A percentile compares a stretch with the other conserved stretches of the same genome.
Conservation (phyloP, 92 coral and sea anemone species). For the Epizoanthus scotinus region DNA sequence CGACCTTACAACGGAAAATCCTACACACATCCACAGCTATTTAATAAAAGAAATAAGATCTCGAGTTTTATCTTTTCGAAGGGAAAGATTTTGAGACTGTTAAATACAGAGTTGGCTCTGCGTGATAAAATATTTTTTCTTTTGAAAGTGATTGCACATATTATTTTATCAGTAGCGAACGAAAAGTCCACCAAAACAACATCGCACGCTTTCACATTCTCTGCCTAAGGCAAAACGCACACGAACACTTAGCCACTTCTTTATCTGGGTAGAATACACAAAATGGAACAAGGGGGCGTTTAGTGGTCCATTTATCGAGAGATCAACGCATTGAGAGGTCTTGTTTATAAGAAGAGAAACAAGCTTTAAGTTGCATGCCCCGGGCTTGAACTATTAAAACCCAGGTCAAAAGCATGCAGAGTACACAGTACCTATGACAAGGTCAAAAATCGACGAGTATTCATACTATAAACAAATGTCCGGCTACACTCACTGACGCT, state of each 20-base stretch:
- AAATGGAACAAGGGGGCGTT: not conserved
- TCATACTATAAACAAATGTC: not conserved
- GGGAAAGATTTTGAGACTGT: no score
- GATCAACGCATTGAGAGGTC: not conserved
- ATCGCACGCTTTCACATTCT: not conserved
- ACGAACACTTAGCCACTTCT: not conserved
- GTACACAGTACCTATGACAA: not conserved
- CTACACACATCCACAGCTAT: not conserved
- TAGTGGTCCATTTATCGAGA: not conserved
- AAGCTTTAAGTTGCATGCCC: not conserved
- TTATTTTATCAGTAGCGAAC: no score
- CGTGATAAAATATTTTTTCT: no score
- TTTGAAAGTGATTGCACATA: no score
- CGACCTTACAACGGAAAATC: not conserved
- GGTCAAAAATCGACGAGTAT: conserved; percentile 4
- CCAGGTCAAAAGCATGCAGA: conserved; percentile 12
- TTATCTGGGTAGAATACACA: not conserved
- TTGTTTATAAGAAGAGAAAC: not conserved
- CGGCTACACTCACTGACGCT: no score
- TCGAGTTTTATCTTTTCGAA: no score
- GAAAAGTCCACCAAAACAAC: not conserved
- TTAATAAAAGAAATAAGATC: not conserved
- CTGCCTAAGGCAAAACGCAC: not conserved
- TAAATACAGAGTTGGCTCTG: no score
- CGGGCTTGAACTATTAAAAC: not conserved